Conservation (phyloP, 2,888 invertebrate genomes). For the Priocnemis perturbator region DNA sequence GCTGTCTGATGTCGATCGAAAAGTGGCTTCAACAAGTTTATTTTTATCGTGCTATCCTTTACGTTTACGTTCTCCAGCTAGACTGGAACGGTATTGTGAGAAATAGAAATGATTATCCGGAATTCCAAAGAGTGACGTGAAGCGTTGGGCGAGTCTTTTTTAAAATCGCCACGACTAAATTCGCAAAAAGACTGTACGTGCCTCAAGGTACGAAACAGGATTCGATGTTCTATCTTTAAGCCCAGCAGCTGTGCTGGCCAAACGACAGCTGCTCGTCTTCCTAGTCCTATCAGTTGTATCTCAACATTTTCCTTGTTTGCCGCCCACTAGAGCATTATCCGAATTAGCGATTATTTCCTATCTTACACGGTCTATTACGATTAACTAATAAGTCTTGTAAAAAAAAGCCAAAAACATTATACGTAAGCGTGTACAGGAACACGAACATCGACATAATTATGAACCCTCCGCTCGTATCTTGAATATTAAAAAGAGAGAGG, state of each 20-base stretch:
- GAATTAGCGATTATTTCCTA: conserved; percentile 31
- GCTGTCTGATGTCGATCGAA: too few relatives aligned
- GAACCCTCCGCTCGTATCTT: too few relatives aligned
- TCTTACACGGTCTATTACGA: too few relatives aligned
- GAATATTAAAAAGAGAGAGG: too few relatives aligned
- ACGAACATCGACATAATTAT: too few relatives aligned
- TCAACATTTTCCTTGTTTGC: conserved; percentile 37
- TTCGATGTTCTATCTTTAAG: conserved; percentile 59
- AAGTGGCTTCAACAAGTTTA: too few relatives aligned
- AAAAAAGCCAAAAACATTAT: too few relatives aligned
- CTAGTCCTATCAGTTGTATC: conserved; percentile 55
- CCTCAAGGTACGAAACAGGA: conserved; percentile 42
- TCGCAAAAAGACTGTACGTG: conserved; percentile 39
- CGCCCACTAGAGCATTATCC: conserved; percentile 32
- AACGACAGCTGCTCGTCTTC: conserved; percentile 56
- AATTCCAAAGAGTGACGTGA: too few relatives aligned
- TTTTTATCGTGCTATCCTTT: background rate
- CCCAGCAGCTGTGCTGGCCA: conserved; percentile 56
- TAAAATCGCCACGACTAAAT: conserved; percentile 17
- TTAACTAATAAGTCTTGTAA: too few relatives aligned
- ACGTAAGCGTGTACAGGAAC: too few relatives aligned
- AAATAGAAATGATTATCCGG: too few relatives aligned
- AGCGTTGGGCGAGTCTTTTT: background rate
- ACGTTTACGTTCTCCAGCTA: conserved; percentile 23
- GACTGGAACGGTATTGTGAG: too few relatives aligned